Conservation (phyloP, 1,140 invertebrate species). For the Drosophila nebulosa region DNA sequence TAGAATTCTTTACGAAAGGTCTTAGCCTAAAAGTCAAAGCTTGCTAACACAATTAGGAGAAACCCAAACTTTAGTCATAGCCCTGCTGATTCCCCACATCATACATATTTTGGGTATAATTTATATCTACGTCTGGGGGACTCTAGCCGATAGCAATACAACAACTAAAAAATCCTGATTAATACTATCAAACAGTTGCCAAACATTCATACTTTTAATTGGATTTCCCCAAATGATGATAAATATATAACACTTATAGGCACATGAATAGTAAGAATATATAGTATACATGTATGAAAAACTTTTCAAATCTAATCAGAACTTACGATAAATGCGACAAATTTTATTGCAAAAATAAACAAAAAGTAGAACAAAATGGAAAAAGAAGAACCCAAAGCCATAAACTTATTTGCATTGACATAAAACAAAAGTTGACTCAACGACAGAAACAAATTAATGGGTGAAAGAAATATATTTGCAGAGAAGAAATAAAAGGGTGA, state of each 20-base stretch:
- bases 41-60: neutral
- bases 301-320: neutral
- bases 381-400: neutral
- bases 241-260: neutral
- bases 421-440: constrained; percentile 15
- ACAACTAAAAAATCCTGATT: neutral
- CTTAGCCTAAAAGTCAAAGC: neutral
- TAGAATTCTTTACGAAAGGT: neutral
- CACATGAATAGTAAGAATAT: neutral
- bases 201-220: neutral
- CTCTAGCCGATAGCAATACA: no score
- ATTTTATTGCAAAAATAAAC: neutral
- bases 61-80: neutral
- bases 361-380: neutral
- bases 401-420: constrained; percentile 36
- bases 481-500: neutral
- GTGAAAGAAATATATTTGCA: neutral
- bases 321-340: neutral
- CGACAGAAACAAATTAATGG: neutral
- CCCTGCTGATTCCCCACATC: neutral
- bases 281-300: neutral
- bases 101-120: neutral
- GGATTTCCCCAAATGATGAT: neutral
- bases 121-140: neutral
- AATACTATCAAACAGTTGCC: neutral